Conservation (phyloP, 37 sponge, comb jelly and placozoan species). For the Spongia lamella region DNA sequence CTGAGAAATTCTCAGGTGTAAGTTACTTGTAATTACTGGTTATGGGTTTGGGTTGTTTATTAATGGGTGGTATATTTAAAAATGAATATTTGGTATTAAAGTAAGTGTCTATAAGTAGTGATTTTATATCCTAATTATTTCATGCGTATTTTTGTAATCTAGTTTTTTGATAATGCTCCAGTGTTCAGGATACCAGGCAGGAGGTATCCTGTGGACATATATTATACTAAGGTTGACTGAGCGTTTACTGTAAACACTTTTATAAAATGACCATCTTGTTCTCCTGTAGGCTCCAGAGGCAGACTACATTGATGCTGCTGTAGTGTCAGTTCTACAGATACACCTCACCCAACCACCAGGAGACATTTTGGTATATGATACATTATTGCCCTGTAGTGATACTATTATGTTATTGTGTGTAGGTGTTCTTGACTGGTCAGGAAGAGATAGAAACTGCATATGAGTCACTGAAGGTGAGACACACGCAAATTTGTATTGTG, state of each 20-base stretch:
- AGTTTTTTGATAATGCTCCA: slow-evolving; percentile 99
- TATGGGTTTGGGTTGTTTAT: background rate
- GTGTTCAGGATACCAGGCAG: slow-evolving; percentile 98
- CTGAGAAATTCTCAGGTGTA: slow-evolving; percentile 93
- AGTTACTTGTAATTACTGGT: background rate
- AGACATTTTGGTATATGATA: slow-evolving; percentile 80
- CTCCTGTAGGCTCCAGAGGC: slow-evolving; percentile 92
- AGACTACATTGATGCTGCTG: slow-evolving; percentile 93
- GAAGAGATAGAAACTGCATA: slow-evolving; percentile 97
- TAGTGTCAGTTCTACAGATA: slow-evolving; percentile 96
- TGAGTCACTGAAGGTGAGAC: slow-evolving; percentile 79
- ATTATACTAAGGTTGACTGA: slow-evolving; percentile 85
- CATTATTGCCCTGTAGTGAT: no score
- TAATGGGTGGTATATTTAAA: background rate
- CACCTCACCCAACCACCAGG: slow-evolving; percentile 96
- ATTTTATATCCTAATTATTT: background rate
- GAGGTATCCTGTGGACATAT: slow-evolving; percentile 96
- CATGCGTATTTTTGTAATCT: background rate
- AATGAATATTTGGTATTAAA: background rate
- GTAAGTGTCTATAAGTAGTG: background rate
- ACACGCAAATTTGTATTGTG: background rate
- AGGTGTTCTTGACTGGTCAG: slow-evolving; percentile 98
- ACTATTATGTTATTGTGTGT: background rate
- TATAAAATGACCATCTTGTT: background rate
- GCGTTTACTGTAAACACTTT: background rate